Conservation (phyloP, 2,888 invertebrate species). For the Diarsia brunnea region DNA sequence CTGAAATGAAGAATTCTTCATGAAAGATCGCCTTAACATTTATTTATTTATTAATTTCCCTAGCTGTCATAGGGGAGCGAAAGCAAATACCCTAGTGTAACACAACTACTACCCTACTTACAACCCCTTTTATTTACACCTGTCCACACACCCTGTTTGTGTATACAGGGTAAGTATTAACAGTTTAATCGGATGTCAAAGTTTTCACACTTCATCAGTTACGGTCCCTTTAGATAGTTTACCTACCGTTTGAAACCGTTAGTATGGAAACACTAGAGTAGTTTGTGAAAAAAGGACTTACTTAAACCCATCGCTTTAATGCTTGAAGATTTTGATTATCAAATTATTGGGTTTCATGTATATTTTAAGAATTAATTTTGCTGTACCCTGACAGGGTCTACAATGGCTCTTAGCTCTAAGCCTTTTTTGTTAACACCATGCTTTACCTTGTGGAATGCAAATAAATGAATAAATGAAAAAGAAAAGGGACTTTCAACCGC, state of each 20-base stretch:
- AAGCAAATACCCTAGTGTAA: slow-evolving; percentile 8
- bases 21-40: not conserved
- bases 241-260: slow-evolving; percentile 1
- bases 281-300: not conserved
- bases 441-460: no score
- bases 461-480: no score
- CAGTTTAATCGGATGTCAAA: slow-evolving; percentile 50
- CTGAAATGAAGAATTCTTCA: not conserved
- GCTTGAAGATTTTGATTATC: no score
- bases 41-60: not conserved
- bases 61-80: slow-evolving; percentile 2
- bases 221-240: slow-evolving; percentile 11
- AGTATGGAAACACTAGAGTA: slow-evolving; percentile 5
- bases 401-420: no score
- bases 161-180: slow-evolving; percentile 8
- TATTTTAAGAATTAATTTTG: no score
- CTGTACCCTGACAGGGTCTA: no score
- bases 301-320: no score
- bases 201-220: slow-evolving; percentile 34
- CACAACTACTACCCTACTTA: not conserved
- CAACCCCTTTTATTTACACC: slow-evolving; percentile 33
- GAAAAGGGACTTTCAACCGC: no score
- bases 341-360: no score
- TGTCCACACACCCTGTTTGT: slow-evolving; percentile 17
- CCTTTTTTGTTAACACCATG: no score